phyloP scores from a whole-genome alignment of 2,797 vertebrate genomes.

The Adelosebastes latens region DNA sequence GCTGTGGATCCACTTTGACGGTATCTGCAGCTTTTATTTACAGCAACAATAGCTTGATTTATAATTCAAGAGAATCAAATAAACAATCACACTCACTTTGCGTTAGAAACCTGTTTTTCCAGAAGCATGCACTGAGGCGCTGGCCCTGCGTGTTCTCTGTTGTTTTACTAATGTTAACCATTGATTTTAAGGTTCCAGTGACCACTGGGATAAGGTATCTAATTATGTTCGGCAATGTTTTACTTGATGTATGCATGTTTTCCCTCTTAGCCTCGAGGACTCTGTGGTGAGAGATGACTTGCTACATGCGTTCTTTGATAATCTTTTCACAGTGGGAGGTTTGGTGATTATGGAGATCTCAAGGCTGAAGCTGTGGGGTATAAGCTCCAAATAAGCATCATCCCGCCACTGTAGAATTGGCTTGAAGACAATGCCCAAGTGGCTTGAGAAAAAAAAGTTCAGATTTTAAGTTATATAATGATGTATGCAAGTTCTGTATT shows the following conservation, averaged over 20 bases:
- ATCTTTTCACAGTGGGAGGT: conserved; percentile 80
- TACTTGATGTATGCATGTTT: conserved; percentile 80
- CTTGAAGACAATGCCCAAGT: conserved; percentile 33
- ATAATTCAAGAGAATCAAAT: conserved; percentile 22
- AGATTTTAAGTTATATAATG: background rate
- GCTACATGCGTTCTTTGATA: conserved; percentile 79
- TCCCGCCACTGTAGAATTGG: conserved; percentile 37
- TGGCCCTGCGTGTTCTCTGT: conserved; percentile 39
- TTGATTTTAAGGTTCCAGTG: conserved; percentile 76
- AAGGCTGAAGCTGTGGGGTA: conserved; percentile 73
- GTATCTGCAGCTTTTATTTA: conserved; percentile 9
- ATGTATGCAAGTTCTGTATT: background rate
- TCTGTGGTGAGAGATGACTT: conserved; percentile 75
- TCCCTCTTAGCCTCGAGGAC: conserved; percentile 75
- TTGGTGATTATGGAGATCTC: conserved; percentile 81
- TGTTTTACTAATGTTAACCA: conserved; percentile 73
- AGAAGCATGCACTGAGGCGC: conserved; percentile 14
- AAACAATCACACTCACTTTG: conserved; percentile 19
- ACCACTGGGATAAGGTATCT: conserved; percentile 78
- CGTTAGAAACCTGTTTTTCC: conserved; percentile 21
- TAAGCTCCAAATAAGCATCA: conserved; percentile 59
- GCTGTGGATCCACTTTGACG: conserved; percentile 21
- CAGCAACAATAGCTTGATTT: conserved; percentile 16
- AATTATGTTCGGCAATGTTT: conserved; percentile 78
- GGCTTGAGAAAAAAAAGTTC: conserved; percentile 20